Evolutionary conservation across 2,797 vertebrate species (phyloP).

Genomic region (Acridotheres tristis): DNA sequence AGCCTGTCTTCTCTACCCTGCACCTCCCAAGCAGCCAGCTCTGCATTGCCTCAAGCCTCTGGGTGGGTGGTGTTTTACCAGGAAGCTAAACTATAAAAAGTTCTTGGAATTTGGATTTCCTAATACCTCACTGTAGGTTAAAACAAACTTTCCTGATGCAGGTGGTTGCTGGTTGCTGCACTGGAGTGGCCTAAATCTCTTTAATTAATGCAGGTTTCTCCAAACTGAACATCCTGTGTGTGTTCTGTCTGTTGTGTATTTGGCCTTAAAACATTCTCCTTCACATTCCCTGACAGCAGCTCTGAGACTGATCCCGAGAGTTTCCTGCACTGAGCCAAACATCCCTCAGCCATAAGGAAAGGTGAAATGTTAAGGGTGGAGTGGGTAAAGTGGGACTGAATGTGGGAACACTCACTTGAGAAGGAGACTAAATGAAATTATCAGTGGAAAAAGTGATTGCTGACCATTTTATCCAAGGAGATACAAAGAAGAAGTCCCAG

Average conservation of each 20-base stretch:
- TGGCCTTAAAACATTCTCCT: background rate
- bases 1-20: background rate
- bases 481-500: background rate
- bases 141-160: background rate
- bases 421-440: background rate
- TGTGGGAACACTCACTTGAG: background rate
- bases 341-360: background rate
- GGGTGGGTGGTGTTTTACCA: slow-evolving; percentile 47
- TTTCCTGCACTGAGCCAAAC: background rate
- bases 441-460: background rate
- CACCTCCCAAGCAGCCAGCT: background rate
- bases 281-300: background rate
- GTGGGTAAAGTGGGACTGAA: background rate
- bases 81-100: background rate
- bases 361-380: background rate
- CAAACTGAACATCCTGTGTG: background rate
- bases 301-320: background rate
- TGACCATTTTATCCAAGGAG: background rate
- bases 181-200: background rate
- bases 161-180: background rate
- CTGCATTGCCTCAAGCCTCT: background rate
- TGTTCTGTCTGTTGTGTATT: background rate
- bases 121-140: background rate
- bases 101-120: background rate
- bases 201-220: background rate